Evolutionary conservation across 2,797 vertebrate species (phyloP).

Genomic region (Merluccius polli): DNA sequence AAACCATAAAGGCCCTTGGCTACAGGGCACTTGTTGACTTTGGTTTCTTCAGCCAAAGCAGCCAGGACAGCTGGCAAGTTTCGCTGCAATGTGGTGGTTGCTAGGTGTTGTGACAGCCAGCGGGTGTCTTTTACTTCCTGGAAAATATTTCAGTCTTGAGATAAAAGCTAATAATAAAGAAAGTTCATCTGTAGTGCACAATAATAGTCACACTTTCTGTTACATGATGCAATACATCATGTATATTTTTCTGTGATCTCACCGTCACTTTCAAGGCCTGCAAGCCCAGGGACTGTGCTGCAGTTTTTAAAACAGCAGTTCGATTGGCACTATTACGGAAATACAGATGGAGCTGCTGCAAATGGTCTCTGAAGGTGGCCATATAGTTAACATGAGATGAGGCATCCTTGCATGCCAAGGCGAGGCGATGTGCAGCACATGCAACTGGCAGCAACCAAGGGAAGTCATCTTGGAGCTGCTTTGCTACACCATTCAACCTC

Average conservation of each 20-base stretch:
- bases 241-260: neutral
- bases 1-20: slow-evolving; percentile 20
- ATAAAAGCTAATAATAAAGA: neutral
- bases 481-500: slow-evolving; percentile 3
- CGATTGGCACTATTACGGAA: neutral
- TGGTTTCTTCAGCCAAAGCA: neutral
- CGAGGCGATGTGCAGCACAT: neutral
- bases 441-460: neutral
- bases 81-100: no score
- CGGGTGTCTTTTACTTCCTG: no score
- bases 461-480: neutral
- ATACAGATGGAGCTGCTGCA: neutral
- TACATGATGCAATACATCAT: no score
- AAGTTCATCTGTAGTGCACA: neutral
- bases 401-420: neutral
- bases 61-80: no score
- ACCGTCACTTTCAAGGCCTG: neutral
- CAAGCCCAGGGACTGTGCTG: neutral
- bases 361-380: neutral
- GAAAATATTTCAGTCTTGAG: slow-evolving; percentile 7
- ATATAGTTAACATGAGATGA: neutral
- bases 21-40: slow-evolving; percentile 6
- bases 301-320: neutral
- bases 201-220: no score
- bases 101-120: neutral